Percentiles rank a stretch among this genome's conserved stretches.
Evolutionary conservation across 2,797 vertebrate genomes (phyloP).

Genomic region (Mormyrus hasselquistii): DNA sequence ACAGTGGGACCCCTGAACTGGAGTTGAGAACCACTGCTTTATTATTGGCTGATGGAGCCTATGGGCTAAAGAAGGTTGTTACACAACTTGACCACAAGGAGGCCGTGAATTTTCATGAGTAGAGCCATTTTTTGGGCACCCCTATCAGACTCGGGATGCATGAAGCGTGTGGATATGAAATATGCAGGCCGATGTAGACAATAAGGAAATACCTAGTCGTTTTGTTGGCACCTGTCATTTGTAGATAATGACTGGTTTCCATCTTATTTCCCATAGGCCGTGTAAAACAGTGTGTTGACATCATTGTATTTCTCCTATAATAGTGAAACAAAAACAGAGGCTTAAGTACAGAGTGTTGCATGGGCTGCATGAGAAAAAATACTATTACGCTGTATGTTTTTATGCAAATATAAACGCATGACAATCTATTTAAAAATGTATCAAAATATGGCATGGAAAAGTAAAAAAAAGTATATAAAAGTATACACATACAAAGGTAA

Average conservation of each 20-base stretch:
- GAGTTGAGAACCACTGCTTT: background rate
- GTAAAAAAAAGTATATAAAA: background rate
- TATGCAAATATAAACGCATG: background rate
- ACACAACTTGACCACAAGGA: background rate
- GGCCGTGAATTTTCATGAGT: background rate
- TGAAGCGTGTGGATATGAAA: background rate
- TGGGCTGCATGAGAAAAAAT: background rate
- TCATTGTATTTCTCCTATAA: background rate
- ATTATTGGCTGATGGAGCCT: no score
- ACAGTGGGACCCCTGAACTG: no score
- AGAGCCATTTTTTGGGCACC: background rate
- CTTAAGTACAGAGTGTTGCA: background rate
- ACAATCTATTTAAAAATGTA: background rate
- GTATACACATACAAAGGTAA: background rate
- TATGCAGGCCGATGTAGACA: background rate
- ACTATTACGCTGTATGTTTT: background rate
- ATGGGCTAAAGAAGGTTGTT: background rate
- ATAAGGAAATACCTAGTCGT: background rate
- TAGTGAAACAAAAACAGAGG: background rate
- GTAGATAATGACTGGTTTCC: background rate
- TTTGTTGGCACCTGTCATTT: background rate
- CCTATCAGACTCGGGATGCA: background rate
- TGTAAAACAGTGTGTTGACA: background rate
- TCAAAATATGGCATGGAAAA: background rate
- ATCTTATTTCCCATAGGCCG: background rate